phyloP scores from a whole-genome alignment of 37 sponge, comb jelly and placozoan species.

The Halichondria panicea region DNA sequence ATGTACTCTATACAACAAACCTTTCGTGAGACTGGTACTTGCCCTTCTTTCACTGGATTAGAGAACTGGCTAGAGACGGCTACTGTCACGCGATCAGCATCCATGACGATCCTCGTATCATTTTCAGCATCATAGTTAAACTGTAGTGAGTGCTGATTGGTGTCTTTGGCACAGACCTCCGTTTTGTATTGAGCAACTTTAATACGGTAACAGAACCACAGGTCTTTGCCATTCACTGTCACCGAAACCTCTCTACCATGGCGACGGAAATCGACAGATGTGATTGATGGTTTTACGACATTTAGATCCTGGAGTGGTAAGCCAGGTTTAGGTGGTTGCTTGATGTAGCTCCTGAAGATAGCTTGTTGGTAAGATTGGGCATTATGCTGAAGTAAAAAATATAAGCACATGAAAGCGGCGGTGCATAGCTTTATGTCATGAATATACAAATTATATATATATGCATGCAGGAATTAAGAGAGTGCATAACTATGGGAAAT shows the following conservation, averaged over 20 bases:
- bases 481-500: too few species aligned
- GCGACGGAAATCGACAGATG: slow-evolving; percentile 38
- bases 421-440: too few species aligned
- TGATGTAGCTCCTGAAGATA: too few species aligned
- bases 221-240: slow-evolving; percentile 8
- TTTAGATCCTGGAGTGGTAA: too few species aligned
- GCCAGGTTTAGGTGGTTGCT: too few species aligned
- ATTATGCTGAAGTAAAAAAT: too few species aligned
- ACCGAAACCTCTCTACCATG: slow-evolving; percentile 46
- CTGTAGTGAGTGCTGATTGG: slow-evolving; percentile 20
- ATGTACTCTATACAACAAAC: too few species aligned
- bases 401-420: too few species aligned
- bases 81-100: slow-evolving; percentile 9
- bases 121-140: slow-evolving; percentile 20
- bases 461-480: too few species aligned
- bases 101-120: neutral
- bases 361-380: too few species aligned
- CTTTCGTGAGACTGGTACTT: too few species aligned
- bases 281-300: slow-evolving; percentile 3
- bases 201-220: slow-evolving; percentile 46
- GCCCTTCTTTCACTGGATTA: slow-evolving; percentile 9
- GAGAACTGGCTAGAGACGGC: slow-evolving; percentile 21
- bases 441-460: too few species aligned
- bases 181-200: neutral
- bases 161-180: slow-evolving; percentile 6